A percentile compares a stretch with the other conserved stretches of the same genome.
phyloP scores from a whole-genome alignment of 2,797 vertebrate genomes.

The Enteromius treurensis region DNA sequence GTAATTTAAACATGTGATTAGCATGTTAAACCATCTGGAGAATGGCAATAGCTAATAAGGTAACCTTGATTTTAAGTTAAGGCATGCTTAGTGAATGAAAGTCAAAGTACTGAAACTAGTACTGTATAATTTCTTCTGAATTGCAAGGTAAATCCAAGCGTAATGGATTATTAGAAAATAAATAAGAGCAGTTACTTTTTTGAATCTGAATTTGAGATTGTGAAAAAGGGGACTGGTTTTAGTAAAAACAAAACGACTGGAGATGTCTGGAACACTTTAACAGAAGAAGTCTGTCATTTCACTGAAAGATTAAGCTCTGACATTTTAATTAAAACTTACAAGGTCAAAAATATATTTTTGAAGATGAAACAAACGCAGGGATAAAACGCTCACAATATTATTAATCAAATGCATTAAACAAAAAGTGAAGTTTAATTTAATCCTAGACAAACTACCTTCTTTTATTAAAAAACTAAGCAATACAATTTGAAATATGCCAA shows the following conservation, averaged over 20 bases:
- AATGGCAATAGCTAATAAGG: background rate
- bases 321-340: background rate
- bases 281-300: background rate
- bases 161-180: background rate
- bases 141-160: background rate
- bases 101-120: background rate
- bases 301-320: background rate
- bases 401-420: background rate
- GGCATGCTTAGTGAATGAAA: background rate
- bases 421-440: background rate
- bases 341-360: background rate
- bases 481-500: background rate
- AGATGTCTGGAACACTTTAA: background rate
- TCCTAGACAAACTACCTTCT: background rate
- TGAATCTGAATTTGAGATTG: background rate
- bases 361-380: background rate
- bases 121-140: background rate
- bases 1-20: background rate
- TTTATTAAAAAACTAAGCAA: background rate
- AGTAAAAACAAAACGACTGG: background rate
- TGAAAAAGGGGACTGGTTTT: background rate
- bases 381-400: background rate
- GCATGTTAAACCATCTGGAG: background rate
- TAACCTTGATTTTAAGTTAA: background rate
- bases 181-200: background rate